Evolutionary conservation across 1,140 invertebrate genomes (phyloP).

Genomic region (Homarus americanus): DNA sequence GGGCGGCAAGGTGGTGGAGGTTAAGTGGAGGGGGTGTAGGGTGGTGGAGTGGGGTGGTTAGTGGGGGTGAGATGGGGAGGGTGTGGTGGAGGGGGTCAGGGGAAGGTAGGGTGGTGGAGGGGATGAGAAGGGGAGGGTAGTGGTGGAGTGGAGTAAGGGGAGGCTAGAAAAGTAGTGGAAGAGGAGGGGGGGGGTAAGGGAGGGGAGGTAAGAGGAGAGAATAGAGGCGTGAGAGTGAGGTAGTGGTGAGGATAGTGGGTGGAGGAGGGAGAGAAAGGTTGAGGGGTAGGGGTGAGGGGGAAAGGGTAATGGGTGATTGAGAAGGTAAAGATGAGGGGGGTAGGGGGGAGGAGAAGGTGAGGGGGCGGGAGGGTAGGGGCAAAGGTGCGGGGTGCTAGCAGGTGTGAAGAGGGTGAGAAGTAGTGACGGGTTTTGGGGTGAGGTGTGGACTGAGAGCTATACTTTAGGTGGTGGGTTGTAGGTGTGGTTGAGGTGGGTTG

Average conservation of each 20-base stretch:
- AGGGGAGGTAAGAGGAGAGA: not conserved
- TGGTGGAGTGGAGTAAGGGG: slow-evolving; percentile 2
- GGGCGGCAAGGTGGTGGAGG: slow-evolving; percentile 9
- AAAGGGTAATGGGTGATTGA: too few species aligned
- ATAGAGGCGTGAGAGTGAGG: too few species aligned
- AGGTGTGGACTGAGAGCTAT: too few species aligned
- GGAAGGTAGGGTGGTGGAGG: not conserved
- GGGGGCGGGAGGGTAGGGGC: not conserved
- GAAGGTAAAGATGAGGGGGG: not conserved
- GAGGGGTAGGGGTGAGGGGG: too few species aligned
- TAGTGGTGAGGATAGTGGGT: not conserved
- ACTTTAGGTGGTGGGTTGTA: too few species aligned
- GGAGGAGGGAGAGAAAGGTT: slow-evolving; percentile 5
- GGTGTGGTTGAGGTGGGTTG: too few species aligned
- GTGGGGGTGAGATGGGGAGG: not conserved
- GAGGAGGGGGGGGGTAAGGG: too few species aligned
- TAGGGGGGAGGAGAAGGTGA: slow-evolving; percentile 18
- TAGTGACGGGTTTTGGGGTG: not conserved
- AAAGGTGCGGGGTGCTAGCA: not conserved
- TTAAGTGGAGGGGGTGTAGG: too few species aligned
- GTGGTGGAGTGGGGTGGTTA: too few species aligned
- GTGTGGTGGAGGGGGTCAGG: not conserved
- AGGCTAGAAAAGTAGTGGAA: too few species aligned
- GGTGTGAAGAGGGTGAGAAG: not conserved
- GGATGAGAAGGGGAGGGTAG: slow-evolving; percentile 1